Base-by-base conservation (phyloP, 2,797 vertebrate species). In the Argyrosomus regius region DNA sequence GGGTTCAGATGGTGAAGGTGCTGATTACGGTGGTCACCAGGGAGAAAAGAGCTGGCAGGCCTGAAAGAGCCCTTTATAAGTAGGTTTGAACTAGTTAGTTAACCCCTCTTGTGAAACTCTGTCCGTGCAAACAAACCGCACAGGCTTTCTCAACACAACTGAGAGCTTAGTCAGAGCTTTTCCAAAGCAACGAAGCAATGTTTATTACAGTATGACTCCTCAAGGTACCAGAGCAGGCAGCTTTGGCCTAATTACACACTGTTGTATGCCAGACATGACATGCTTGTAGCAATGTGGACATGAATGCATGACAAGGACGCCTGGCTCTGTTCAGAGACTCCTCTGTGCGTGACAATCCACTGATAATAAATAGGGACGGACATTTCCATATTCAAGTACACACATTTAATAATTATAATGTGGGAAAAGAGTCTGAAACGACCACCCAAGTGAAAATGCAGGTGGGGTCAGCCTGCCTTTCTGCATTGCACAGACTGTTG, bases 1-100 rank as follows among this genome's bases (percentile, higher is more conserved):
- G 69, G 70, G 63, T 85, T 87, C 63, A 79, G 85, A 73, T 56
- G 76, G 73, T 53, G 73, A 89, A 75, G 81, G 87, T 83, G 80
- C 75, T 53, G 77, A 87, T 87, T 83, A 87, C 79, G 84, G 81
- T 76, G 84, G 82, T 89, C 81, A 86, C 52, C 46, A 49, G 73
- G 57, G 83, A 78, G 64, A 81, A 56, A 73, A 67, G 61, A 68
- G 59, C 66, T 85, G 81, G 85, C 84, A 78, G 58, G 70, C 81
- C 83, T 90, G 64, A 92, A 88, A 83, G 85, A 83, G 82, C 54
- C 49, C 63, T 87, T 90, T 91, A 87, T 92, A 74, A 59, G 69
- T 12, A 84, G 76, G 43, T 68, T 88, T 89, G 69, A 84, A 81
- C 77, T 56, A 73, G 79, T 81, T 78, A 58, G 79, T 82, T 82